Conservation (phyloP, 2,113 vertebrate species). For the Cacatua alba region DNA sequence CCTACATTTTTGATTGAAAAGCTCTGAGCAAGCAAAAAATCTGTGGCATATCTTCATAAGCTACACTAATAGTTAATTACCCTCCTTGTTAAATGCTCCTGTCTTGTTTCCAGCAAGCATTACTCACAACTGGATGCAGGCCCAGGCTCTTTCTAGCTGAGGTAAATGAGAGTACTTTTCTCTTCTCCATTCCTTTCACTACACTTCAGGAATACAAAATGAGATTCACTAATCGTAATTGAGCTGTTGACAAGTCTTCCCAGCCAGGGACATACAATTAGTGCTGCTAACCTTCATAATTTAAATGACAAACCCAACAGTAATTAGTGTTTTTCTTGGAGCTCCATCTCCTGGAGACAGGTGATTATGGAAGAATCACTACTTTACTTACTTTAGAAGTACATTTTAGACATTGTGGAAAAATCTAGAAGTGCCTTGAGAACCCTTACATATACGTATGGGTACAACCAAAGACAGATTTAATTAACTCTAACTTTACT, state of each 20-base stretch:
- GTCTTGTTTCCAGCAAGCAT: constrained; percentile 6
- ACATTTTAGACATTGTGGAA: not conserved
- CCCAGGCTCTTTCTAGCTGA: not conserved
- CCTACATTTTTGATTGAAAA: not conserved
- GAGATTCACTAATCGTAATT: not conserved
- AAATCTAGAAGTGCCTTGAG: not conserved
- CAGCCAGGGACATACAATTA: constrained; percentile 15
- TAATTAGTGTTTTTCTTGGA: constrained; percentile 58
- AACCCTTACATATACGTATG: not conserved
- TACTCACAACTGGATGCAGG: constrained; percentile 34
- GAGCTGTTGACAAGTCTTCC: constrained; percentile 33
- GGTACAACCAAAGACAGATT: not conserved
- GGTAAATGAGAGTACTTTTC: constrained; percentile 27
- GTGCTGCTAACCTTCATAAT: constrained; percentile 26
- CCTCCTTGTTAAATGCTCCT: not conserved
- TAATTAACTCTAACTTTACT: not conserved
- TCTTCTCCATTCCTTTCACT: not conserved
- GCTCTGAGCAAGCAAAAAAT: not conserved
- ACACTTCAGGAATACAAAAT: constrained; percentile 52
- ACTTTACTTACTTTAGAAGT: not conserved
- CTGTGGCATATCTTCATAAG: not conserved
- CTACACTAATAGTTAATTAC: constrained; percentile 39
- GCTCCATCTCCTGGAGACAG: constrained; percentile 59
- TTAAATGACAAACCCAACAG: not conserved
- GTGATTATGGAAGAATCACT: not conserved